Conservation (phyloP, 1,140 invertebrate species). For the Phocides pigmalion region DNA sequence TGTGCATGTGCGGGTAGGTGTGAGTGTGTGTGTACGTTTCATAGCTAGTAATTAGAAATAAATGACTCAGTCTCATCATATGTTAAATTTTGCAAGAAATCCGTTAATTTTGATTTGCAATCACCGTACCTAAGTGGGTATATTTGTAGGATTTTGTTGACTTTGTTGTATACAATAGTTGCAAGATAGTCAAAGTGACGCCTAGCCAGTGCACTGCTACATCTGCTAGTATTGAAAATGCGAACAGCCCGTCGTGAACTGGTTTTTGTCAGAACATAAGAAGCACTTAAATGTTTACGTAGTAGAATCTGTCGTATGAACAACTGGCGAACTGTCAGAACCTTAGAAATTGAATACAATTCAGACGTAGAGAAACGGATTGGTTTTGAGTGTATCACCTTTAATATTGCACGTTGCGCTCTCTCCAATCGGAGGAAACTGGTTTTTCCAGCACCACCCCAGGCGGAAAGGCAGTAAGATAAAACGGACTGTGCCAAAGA, state of each 20-base stretch:
- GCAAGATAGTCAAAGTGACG: neutral
- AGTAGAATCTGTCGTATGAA: neutral
- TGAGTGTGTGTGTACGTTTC: too few species aligned
- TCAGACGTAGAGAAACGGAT: neutral
- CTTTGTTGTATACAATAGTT: neutral
- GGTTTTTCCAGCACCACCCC: constrained; percentile 19
- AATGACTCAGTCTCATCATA: too few species aligned
- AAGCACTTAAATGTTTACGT: neutral
- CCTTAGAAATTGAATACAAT: neutral
- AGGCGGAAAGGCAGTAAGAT: constrained; percentile 16
- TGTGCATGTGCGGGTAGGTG: too few species aligned
- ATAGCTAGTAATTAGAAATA: too few species aligned
- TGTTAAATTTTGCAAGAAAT: too few species aligned
- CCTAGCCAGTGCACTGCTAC: neutral
- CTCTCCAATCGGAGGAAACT: constrained; percentile 24
- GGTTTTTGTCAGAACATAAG: neutral
- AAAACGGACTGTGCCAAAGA: constrained; percentile 32
- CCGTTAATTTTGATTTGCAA: too few species aligned
- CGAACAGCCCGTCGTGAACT: neutral
- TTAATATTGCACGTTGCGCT: constrained; percentile 25
- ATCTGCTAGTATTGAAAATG: neutral
- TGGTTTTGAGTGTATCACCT: constrained; percentile 12
- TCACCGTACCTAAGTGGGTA: too few species aligned
- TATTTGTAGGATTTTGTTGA: too few species aligned
- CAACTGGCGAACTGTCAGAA: neutral